Base-by-base conservation (phyloP, 2,888 invertebrate genomes). In the Zaprionus obscuricornis region DNA sequence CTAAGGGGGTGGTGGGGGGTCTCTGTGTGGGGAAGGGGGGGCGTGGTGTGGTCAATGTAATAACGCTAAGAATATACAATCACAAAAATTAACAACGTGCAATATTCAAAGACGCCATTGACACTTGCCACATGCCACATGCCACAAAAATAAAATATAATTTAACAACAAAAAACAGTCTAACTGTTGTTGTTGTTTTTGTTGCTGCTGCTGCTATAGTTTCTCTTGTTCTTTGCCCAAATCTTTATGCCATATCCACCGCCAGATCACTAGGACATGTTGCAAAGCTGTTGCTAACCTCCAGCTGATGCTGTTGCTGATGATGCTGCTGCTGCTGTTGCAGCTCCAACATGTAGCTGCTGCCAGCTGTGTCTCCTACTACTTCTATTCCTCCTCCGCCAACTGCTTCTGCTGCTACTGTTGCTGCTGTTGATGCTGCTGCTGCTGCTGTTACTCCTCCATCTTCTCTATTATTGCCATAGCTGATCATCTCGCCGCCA, bases 11-110 rank as follows among this genome's bases (percentile, higher is more conserved):
- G 34, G 34, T 14, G 18, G 31, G 10, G 8, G 16, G 4, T 3
- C 10, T 29, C 5, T 17, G 47, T 17, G 20, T 7, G 0, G 10
- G 20, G 10, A 5, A 22, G 31, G 8, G 24, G 13, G 3, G 2
- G 6, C 11, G 18, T 24, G 29, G 24, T 40, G 3, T 10, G 13
- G 8, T 24, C 63, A 67, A 45, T 62, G 43, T 58, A 7, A 16
- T 8, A 46, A 74, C 66, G 64, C 59, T 55, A 46, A 17, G 74
- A 86, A 87, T 87, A 86, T 85, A 87, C 87, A 87, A 87, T 86
- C 87, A 86, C 86, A 87, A 87, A 87, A 87, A 85, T 77, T 85
- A 87, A 87, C 82, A 87, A 84, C 76, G 86, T 87, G 86, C 85
- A 86, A 85, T 86, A 87, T 86, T 85, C 71, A 66, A 79, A 58